phyloP scores from a whole-genome alignment of 2,888 invertebrate genomes.

The Eupithecia exiguata region DNA sequence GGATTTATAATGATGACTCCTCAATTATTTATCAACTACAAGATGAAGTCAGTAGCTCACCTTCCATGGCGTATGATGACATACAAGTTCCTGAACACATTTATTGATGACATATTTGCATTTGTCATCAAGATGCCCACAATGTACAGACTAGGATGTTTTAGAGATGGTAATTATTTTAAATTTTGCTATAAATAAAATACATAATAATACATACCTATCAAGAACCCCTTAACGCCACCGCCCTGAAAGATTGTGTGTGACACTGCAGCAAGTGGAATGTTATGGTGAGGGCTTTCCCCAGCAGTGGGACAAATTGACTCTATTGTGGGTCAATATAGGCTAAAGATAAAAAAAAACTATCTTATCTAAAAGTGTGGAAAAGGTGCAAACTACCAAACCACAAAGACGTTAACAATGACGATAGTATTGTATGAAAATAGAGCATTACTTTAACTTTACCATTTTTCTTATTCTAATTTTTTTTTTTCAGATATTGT shows the following conservation, averaged over 20 bases:
- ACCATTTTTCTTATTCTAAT: neutral
- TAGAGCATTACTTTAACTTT: neutral
- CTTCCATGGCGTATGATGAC: slow-evolving; percentile 99
- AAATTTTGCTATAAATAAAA: neutral
- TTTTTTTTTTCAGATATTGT: slow-evolving; percentile 91
- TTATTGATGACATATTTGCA: slow-evolving; percentile 99
- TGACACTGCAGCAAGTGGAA: neutral
- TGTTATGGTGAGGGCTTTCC: neutral
- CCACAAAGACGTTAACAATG: neutral
- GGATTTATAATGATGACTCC: slow-evolving; percentile 99
- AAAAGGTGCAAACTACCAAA: neutral
- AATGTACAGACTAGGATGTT: slow-evolving; percentile 98
- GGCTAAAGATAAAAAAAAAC: neutral
- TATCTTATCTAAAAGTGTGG: neutral
- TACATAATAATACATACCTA: neutral
- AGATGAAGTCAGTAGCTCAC: slow-evolving; percentile 99
- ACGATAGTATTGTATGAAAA: neutral
- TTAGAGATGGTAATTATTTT: slow-evolving; percentile 92
- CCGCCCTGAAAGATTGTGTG: neutral
- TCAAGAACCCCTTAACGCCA: neutral
- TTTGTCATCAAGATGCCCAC: slow-evolving; percentile 99
- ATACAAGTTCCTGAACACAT: slow-evolving; percentile 99
- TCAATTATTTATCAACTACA: slow-evolving; percentile 99
- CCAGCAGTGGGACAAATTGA: neutral
- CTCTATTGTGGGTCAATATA: no score